A percentile compares a stretch with the other conserved stretches of the same genome.
phyloP scores from a whole-genome alignment of 2,797 vertebrate species.

The Argya squamiceps region DNA sequence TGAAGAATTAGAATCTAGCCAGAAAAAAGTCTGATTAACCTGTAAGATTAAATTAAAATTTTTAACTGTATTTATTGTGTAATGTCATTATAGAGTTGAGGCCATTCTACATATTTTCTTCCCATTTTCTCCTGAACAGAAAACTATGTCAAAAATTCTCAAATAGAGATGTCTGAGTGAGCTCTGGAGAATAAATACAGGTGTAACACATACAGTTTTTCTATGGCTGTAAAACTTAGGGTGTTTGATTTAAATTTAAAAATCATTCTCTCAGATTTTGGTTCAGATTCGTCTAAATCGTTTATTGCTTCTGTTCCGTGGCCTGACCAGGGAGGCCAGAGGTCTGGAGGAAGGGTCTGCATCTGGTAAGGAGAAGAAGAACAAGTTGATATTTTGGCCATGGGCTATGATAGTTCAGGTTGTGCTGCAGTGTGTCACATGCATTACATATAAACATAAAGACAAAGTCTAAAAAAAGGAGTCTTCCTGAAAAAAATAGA shows the following conservation, averaged over 20 bases:
- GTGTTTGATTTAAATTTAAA: neutral
- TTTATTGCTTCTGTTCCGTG: slow-evolving; percentile 44
- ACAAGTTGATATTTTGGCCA: neutral
- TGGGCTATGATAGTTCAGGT: neutral
- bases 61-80: neutral
- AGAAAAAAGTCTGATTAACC: neutral
- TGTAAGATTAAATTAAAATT: neutral
- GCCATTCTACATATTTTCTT: neutral
- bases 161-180: neutral
- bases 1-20: neutral
- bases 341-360: neutral
- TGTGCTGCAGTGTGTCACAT: neutral
- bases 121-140: neutral
- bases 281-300: slow-evolving; percentile 54
- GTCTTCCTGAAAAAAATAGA: neutral
- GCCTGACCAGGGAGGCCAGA: neutral
- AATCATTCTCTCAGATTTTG: slow-evolving; percentile 61
- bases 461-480: neutral
- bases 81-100: neutral
- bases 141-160: neutral
- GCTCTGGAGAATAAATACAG: neutral
- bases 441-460: accelerated
- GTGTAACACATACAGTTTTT: neutral
- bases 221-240: neutral
- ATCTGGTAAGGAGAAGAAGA: slow-evolving; percentile 50